Percentiles rank a stretch among this genome's conserved stretches.
These are phyloP conservation scores for Apogon hyalosoma DNA, from an alignment of 2,797 vertebrate genomes.

Conservation along the genomic window DNA sequence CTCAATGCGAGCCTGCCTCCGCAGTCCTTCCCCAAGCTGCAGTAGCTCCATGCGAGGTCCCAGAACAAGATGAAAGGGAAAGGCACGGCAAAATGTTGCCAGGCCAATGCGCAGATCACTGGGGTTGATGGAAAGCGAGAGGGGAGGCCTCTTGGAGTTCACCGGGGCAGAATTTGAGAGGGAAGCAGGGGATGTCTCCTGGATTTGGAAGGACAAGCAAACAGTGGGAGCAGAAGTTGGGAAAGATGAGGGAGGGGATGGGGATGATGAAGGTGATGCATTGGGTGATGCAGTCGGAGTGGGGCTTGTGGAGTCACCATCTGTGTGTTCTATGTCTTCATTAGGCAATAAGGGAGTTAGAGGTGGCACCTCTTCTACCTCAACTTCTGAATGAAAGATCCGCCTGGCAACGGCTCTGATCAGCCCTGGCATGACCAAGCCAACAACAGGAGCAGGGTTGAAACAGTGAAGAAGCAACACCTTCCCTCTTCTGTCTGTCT, in stretches of 20 bases:
- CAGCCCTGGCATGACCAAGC: slow-evolving; percentile 94
- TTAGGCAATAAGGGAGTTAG: slow-evolving; percentile 84
- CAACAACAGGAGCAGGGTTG: slow-evolving; percentile 93
- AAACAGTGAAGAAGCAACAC: slow-evolving; percentile 92
- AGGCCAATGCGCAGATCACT: slow-evolving; percentile 93
- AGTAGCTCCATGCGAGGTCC: slow-evolving; percentile 93
- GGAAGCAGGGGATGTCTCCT: slow-evolving; percentile 73
- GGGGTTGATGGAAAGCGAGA: slow-evolving; percentile 88
- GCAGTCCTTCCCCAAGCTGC: slow-evolving; percentile 95
- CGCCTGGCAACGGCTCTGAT: slow-evolving; percentile 93
- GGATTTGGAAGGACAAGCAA: slow-evolving; percentile 85
- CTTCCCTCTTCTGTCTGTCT: slow-evolving; percentile 50
- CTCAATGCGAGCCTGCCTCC: slow-evolving; percentile 92
- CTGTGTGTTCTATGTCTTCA: slow-evolving; percentile 81
- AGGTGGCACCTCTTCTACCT: slow-evolving; percentile 91
- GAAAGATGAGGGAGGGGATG: slow-evolving; percentile 80
- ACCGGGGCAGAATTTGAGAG: slow-evolving; percentile 82
- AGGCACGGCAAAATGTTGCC: slow-evolving; percentile 96
- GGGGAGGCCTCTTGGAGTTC: slow-evolving; percentile 80
- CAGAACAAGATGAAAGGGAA: slow-evolving; percentile 96
- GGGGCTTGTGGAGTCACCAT: slow-evolving; percentile 72
- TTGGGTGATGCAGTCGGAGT: slow-evolving; percentile 73
- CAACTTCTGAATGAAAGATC: slow-evolving; percentile 91
- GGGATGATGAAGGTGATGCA: slow-evolving; percentile 83
- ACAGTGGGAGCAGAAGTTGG: slow-evolving; percentile 63